Base-by-base conservation (phyloP, 2,113 vertebrate genomes). In the Brienomyrus longianalis region DNA sequence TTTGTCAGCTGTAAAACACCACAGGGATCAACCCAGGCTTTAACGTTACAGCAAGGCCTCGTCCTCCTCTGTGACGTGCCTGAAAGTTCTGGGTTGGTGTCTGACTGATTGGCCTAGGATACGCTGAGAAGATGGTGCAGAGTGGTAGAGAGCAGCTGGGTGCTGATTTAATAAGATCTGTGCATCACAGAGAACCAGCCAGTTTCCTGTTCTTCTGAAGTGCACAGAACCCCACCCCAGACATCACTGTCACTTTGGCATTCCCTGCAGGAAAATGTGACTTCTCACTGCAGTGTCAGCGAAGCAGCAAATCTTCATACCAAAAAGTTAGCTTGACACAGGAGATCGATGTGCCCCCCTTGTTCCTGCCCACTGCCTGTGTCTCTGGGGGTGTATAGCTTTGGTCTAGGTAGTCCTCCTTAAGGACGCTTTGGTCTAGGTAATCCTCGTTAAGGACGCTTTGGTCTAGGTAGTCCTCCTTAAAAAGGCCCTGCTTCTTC, bases 161-260 rank as follows among this genome's bases (percentile, higher is more conserved):
- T 39, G 47, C 70, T 89, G 45, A 52, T 89, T 48, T 80, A 80
- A 89, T 35, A 21, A 89, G 88, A 77, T 51, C 66, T 19, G 27
- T 27, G 66, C 87, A 45, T 35, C 45, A n/a, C 85, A 39, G 39
- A 21, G 86, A 54, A 35, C 13, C 10, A 23, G 39, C 62, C 86
- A 4, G 31, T 88, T 77, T 62, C 88, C 17, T 9, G 66, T 52
- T 52, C 70, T 47, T 5, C 31, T 89, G 27, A 27, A 74, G 62
- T 19, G 27, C 45, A 10, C 88, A 48, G n/a, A 7, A 21, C 15
- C 66, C 66, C 47, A 3, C 21, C 43, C 56, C 87, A 70, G 87
- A 84, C 21, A 5, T 70, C 87, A 47, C 21, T 23, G 6, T 88
- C 56, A n/a, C 17, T 48, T 70, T 21, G 43, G 5, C 35, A 23